These are phyloP conservation scores for Propsilocerus akamusi DNA, from an alignment of 1,140 invertebrate species.

Conservation along the genomic window DNA sequence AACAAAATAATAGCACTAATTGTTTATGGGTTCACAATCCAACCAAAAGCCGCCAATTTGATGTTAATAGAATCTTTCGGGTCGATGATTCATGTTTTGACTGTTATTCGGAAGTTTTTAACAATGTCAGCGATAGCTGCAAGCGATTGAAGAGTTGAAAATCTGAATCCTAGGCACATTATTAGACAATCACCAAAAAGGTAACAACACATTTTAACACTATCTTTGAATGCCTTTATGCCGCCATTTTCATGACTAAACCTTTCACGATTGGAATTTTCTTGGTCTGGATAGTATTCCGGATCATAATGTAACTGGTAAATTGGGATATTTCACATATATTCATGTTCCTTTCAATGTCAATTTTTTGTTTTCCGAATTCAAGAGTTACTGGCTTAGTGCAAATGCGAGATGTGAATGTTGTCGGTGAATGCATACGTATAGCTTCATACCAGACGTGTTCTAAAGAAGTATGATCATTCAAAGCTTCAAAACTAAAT, in stretches of 20 bases:
- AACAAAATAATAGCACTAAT: too few relatives aligned
- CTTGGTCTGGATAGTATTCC: conserved; percentile 34
- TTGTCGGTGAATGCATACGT: conserved; percentile 25
- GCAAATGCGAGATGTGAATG: conserved; percentile 20
- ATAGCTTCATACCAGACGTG: conserved; percentile 15
- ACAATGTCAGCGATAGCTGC: conserved; percentile 15
- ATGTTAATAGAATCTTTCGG: conserved; percentile 13
- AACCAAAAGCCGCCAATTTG: conserved; percentile 15
- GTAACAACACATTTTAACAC: too few relatives aligned
- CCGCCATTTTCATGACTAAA: conserved; percentile 18
- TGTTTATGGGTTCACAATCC: conserved; percentile 9
- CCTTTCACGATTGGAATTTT: conserved; percentile 29
- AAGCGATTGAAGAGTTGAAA: conserved; percentile 15
- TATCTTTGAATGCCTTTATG: conserved; percentile 6
- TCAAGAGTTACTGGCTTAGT: conserved; percentile 22
- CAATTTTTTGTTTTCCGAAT: conserved; percentile 18
- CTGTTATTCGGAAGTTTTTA: conserved; percentile 11
- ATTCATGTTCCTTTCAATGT: conserved; percentile 18
- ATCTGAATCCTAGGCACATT: conserved; percentile 11
- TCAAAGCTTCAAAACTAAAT: not conserved
- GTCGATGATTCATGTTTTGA: conserved; percentile 13
- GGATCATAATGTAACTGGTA: conserved; percentile 33
- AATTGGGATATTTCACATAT: conserved; percentile 17
- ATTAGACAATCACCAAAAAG: too few relatives aligned
- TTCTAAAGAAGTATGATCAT: not conserved